phyloP scores from a whole-genome alignment of 37 sponge, comb jelly and placozoan species.

The Ianthella basta region DNA sequence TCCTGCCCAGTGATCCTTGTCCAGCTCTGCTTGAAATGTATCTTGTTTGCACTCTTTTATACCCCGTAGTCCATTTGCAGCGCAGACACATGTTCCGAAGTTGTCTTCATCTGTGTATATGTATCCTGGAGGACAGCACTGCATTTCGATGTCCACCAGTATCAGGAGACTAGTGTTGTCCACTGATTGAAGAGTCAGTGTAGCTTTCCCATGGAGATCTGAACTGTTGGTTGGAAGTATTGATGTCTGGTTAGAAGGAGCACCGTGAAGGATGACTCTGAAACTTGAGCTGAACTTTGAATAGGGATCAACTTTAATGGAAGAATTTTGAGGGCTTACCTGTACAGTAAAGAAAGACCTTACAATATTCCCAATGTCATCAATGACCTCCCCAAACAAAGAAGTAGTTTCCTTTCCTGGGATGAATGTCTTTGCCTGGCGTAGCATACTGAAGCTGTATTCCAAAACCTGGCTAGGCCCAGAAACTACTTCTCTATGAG shows the following conservation, averaged over 20 bases:
- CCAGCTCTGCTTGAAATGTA: background rate
- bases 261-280: background rate
- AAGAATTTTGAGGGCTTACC: background rate
- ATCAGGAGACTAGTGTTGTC: background rate
- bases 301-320: background rate
- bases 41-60: background rate
- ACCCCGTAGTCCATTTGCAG: background rate
- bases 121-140: conserved; percentile 22
- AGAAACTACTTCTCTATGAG: background rate
- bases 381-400: background rate
- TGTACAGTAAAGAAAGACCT: background rate
- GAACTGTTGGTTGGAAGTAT: background rate
- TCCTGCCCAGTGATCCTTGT: background rate
- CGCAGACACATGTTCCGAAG: background rate
- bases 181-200: background rate
- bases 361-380: background rate
- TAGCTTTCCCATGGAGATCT: background rate
- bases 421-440: background rate
- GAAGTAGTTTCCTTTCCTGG: background rate
- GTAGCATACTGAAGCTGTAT: too few species aligned
- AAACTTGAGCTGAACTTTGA: background rate
- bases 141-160: background rate
- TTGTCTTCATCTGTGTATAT: background rate
- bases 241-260: background rate
- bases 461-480: background rate